Evolutionary conservation across 2,888 invertebrate species (phyloP).

Genomic region (Bombylius major): DNA sequence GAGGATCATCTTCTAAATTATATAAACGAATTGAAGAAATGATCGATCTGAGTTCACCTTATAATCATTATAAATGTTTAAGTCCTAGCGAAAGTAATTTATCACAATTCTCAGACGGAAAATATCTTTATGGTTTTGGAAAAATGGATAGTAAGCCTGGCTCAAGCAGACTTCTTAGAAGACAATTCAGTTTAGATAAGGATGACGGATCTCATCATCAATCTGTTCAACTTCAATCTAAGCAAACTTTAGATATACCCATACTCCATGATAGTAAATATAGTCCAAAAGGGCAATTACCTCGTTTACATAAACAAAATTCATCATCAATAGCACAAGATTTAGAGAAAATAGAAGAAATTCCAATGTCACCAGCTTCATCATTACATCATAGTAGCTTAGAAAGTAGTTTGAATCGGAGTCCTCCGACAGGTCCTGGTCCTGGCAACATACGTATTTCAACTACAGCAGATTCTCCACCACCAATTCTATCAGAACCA

Average conservation of each 20-base stretch:
- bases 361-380: constrained; percentile 41
- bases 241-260: constrained; percentile 28
- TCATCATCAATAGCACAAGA: constrained; percentile 55
- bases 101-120: constrained; percentile 32
- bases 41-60: constrained; percentile 57
- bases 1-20: constrained; percentile 32
- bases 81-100: constrained; percentile 48
- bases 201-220: constrained; percentile 41
- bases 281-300: constrained; percentile 22
- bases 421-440: constrained; percentile 25
- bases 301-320: constrained; percentile 48
- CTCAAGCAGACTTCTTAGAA: constrained; percentile 42
- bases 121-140: constrained; percentile 26
- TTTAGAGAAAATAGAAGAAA: constrained; percentile 56
- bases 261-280: constrained; percentile 31
- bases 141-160: constrained; percentile 32
- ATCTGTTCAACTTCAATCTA: constrained; percentile 10
- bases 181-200: constrained; percentile 58
- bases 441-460: neutral
- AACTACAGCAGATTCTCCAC: constrained; percentile 9
- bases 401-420: constrained; percentile 33
- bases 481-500: constrained; percentile 23
- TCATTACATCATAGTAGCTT: constrained; percentile 35
- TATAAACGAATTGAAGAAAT: constrained; percentile 37
- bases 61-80: constrained; percentile 60